phyloP scores from a whole-genome alignment of 2,888 invertebrate genomes.

The Oscheius sp. region DNA sequence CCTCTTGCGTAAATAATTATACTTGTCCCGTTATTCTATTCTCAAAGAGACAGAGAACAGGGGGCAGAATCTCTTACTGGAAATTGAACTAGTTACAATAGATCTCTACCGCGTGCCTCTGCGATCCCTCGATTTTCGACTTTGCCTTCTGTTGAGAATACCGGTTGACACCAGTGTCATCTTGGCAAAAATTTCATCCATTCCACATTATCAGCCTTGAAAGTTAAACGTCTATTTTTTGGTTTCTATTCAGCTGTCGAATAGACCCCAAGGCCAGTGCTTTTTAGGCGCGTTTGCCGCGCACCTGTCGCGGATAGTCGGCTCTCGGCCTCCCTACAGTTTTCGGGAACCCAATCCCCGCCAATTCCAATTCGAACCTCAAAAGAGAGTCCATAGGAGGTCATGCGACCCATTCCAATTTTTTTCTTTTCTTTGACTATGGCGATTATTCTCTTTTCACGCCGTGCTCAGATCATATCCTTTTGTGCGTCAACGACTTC shows the following conservation, averaged over 20 bases:
- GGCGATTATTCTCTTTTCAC: background rate
- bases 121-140: constrained; percentile 28
- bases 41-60: too few relatives aligned
- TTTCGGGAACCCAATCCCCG: constrained; percentile 12
- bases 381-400: background rate
- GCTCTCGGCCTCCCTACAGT: constrained; percentile 22
- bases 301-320: constrained; percentile 21
- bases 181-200: too few relatives aligned
- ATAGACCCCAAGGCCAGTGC: constrained; percentile 34
- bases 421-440: background rate
- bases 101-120: constrained; percentile 1
- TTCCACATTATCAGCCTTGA: constrained; percentile 13
- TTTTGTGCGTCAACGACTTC: too few relatives aligned
- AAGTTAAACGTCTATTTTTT: constrained; percentile 8
- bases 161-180: background rate
- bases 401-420: background rate
- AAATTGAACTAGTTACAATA: constrained; percentile 25
- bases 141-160: background rate
- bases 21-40: background rate
- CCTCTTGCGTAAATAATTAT: background rate
- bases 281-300: constrained; percentile 18
- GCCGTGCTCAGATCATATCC: background rate
- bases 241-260: constrained; percentile 29
- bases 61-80: background rate
- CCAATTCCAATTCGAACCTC: constrained; percentile 25